These are phyloP conservation scores for Pseudopipra pipra DNA, from an alignment of 2,113 vertebrate genomes.

Conservation along the genomic window DNA sequence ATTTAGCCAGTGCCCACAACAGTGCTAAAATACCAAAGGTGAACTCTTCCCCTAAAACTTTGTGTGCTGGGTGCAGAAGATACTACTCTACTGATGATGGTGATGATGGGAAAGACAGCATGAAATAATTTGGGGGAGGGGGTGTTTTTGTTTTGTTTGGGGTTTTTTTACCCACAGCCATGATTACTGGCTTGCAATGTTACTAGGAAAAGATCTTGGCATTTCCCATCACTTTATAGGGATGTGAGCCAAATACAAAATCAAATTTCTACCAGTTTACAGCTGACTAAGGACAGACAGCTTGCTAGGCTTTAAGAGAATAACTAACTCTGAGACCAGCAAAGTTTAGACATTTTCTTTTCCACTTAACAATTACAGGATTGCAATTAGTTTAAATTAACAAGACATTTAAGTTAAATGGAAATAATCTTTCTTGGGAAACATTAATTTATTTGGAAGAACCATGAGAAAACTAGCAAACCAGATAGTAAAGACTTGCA, in stretches of 20 bases:
- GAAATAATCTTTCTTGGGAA: conserved; percentile 15
- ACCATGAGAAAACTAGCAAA: background rate
- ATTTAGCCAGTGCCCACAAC: background rate
- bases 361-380: background rate
- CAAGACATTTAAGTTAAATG: conserved; percentile 5
- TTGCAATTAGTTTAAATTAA: conserved; percentile 22
- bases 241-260: conserved; percentile 21
- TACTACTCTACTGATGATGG: background rate
- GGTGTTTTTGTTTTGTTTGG: background rate
- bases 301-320: background rate
- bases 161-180: background rate
- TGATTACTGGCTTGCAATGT: background rate
- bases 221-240: background rate
- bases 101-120: background rate
- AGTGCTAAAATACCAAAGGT: background rate
- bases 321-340: background rate
- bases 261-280: background rate
- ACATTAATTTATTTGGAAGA: background rate
- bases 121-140: background rate
- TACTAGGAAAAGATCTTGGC: background rate
- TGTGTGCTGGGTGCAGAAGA: background rate
- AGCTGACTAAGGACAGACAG: background rate
- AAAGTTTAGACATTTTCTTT: background rate
- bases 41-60: background rate
- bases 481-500: background rate